Percentiles rank a stretch among this genome's conserved stretches.
Conservation (phyloP, 2,797 vertebrate genomes). For the Eulemur coronatus region DNA sequence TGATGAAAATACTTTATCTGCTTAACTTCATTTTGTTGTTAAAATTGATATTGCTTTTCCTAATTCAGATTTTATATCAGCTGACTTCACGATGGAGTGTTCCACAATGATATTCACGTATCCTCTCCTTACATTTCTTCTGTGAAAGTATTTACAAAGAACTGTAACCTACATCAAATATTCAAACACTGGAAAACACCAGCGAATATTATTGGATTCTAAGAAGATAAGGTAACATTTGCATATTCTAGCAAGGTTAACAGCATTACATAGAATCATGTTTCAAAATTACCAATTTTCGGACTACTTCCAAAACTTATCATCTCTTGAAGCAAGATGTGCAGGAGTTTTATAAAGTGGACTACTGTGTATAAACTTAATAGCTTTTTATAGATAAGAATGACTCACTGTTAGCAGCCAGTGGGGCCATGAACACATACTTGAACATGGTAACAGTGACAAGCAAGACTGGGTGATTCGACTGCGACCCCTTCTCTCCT, state of each 20-base stretch:
- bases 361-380: background rate
- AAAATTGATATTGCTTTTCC: background rate
- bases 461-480: background rate
- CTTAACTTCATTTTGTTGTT: background rate
- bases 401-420: background rate
- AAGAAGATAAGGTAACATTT: background rate
- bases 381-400: background rate
- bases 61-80: background rate
- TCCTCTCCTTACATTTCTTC: background rate
- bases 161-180: background rate
- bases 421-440: background rate
- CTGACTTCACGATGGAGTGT: background rate
- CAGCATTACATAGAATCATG: background rate
- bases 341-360: background rate
- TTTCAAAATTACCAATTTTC: conserved; percentile 21
- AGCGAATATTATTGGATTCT: background rate
- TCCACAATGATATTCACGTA: background rate
- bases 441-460: background rate
- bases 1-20: background rate
- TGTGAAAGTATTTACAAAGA: background rate
- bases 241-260: background rate
- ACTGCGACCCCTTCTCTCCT: background rate
- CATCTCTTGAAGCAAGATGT: background rate
- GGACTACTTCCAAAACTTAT: conserved; percentile 5
- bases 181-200: background rate